A percentile compares a stretch with the other conserved stretches of the same genome.
These are phyloP conservation scores for Mythimna impura DNA, from an alignment of 2,888 invertebrate species.

Conservation along the genomic window DNA sequence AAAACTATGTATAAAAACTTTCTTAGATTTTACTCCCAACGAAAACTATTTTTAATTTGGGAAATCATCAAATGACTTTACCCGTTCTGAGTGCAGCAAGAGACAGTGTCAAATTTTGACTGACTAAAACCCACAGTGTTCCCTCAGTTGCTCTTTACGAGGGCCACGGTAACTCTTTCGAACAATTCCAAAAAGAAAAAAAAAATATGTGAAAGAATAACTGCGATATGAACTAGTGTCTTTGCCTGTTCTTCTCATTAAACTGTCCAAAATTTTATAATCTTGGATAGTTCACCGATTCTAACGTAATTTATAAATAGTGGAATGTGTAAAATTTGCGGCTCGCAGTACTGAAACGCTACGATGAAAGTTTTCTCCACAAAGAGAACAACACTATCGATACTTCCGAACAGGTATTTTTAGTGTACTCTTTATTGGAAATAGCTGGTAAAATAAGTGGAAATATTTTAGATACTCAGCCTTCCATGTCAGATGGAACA, in stretches of 20 bases:
- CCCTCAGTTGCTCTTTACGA: too few relatives aligned
- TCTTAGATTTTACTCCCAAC: too few relatives aligned
- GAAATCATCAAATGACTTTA: too few relatives aligned
- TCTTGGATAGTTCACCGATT: conserved; percentile 41
- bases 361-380: conserved; percentile 44
- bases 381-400: conserved; percentile 51
- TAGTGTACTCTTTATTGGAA: conserved; percentile 59
- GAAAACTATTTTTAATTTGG: too few relatives aligned
- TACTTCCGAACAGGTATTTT: conserved; percentile 47
- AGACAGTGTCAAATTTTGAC: too few relatives aligned
- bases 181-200: too few relatives aligned
- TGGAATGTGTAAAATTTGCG: conserved; percentile 66
- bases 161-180: too few relatives aligned
- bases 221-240: too few relatives aligned
- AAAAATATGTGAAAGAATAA: too few relatives aligned
- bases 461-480: conserved; percentile 30
- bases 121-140: too few relatives aligned
- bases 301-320: conserved; percentile 61
- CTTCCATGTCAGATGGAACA: neutral
- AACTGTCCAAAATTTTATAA: conserved; percentile 38
- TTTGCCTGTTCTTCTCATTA: neutral
- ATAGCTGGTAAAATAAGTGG: conserved; percentile 37
- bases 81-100: too few relatives aligned
- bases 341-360: conserved; percentile 28
- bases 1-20: too few relatives aligned